Percentiles rank a stretch among this genome's conserved stretches.
Evolutionary conservation across 1,140 invertebrate genomes (phyloP).

Genomic region (Drosophila kohkoa): DNA sequence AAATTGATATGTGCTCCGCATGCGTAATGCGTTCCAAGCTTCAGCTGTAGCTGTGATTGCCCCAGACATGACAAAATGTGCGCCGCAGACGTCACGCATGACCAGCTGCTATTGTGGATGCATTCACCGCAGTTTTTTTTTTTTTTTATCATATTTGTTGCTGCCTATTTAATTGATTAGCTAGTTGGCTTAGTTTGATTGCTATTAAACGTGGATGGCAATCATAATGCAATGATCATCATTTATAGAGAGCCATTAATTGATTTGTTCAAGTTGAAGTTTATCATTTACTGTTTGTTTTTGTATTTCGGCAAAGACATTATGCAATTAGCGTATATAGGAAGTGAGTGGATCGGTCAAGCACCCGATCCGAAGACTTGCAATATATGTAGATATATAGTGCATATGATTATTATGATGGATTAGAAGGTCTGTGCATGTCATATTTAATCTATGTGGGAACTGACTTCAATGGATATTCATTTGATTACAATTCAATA

Average conservation of each 20-base stretch:
- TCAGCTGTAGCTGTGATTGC: neutral
- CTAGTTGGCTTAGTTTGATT: conserved; percentile 58
- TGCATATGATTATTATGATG: neutral
- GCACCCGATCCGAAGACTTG: conserved; percentile 28
- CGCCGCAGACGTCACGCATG: conserved; percentile 60
- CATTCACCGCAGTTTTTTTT: conserved; percentile 37
- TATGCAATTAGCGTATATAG: conserved; percentile 50
- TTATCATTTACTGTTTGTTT: conserved; percentile 49
- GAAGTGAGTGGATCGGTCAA: conserved; percentile 49
- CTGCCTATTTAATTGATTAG: conserved; percentile 54
- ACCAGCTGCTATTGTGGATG: conserved; percentile 38
- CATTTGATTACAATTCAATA: conserved; percentile 16
- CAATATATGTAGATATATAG: neutral
- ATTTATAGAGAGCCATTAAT: conserved; percentile 39
- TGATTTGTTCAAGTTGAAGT: conserved; percentile 74
- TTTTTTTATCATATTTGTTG: conserved; percentile 20
- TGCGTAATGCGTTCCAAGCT: conserved; percentile 50
- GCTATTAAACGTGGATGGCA: conserved; percentile 50
- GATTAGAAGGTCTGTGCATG: conserved; percentile 13
- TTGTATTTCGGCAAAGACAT: conserved; percentile 31
- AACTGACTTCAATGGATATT: conserved; percentile 25
- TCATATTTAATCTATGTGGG: conserved; percentile 45
- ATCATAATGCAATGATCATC: conserved; percentile 51
- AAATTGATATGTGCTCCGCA: conserved; percentile 71
- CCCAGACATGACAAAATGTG: conserved; percentile 51